Conservation (phyloP, 2,797 vertebrate species). For the Limnodromus scolopaceus region DNA sequence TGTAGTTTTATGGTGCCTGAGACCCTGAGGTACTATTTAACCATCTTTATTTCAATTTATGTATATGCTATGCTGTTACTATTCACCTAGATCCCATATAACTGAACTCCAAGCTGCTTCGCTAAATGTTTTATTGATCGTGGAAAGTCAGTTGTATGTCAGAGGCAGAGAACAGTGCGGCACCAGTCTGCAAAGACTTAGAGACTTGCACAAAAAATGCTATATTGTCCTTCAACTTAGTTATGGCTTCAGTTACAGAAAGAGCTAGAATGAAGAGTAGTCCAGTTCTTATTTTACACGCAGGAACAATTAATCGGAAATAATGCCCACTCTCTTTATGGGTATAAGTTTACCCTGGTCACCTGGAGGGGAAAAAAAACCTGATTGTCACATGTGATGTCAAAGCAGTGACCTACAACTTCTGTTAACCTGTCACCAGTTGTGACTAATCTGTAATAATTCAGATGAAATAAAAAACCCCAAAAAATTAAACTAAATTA, state of each 20-base stretch:
- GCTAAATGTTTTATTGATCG: accelerated
- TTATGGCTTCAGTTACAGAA: background rate
- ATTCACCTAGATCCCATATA: background rate
- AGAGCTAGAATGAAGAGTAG: background rate
- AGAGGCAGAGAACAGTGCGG: background rate
- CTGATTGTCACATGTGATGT: background rate
- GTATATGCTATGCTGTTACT: background rate
- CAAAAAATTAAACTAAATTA: background rate
- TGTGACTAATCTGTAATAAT: background rate
- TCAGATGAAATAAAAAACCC: background rate
- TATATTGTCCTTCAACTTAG: accelerated
- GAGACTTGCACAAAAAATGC: background rate
- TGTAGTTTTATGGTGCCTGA: background rate
- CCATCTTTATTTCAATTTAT: background rate
- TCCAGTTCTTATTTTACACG: background rate
- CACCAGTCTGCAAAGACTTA: background rate
- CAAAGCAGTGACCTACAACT: background rate
- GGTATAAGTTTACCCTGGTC: background rate
- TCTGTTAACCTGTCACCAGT: background rate
- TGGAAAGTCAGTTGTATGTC: background rate
- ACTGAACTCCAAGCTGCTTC: background rate
- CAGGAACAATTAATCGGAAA: background rate
- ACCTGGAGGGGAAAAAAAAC: background rate
- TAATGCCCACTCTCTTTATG: accelerated
- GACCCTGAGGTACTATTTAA: background rate